Evolutionary conservation across 2,888 invertebrate species (phyloP).

Genomic region (Drosophila rubida): DNA sequence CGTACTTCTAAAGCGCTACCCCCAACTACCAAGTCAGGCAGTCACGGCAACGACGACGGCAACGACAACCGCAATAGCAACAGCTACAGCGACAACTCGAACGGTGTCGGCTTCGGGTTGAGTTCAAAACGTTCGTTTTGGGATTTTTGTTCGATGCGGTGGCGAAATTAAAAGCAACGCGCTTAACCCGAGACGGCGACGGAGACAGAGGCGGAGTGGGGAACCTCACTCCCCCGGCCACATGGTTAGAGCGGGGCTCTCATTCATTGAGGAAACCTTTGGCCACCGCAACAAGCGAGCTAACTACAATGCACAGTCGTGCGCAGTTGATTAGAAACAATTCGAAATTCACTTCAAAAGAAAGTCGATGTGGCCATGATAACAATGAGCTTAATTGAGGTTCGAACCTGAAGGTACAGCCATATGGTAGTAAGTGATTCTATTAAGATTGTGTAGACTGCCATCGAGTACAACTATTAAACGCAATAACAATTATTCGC

Average conservation of each 20-base stretch:
- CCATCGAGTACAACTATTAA: not conserved
- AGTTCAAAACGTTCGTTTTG: conserved; percentile 68
- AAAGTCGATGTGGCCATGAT: conserved; percentile 19
- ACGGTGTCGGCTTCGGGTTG: conserved; percentile 43
- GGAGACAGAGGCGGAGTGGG: conserved; percentile 11
- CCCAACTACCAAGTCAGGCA: conserved; percentile 41
- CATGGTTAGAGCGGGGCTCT: conserved; percentile 37
- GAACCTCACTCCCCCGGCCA: conserved; percentile 19
- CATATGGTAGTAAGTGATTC: not conserved
- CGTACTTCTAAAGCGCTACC: not conserved
- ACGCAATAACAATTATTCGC: not conserved
- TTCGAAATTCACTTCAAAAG: conserved; percentile 14
- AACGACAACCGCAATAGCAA: conserved; percentile 15
- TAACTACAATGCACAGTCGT: conserved; percentile 48
- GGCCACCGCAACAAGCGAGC: conserved; percentile 18
- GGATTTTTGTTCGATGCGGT: conserved; percentile 71
- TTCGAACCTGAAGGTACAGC: not conserved
- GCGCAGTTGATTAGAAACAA: conserved; percentile 51
- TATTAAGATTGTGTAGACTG: not conserved
- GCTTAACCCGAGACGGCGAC: conserved; percentile 59
- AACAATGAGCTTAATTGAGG: conserved; percentile 31
- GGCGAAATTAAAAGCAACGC: conserved; percentile 76
- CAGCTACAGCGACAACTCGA: conserved; percentile 8
- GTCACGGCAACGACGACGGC: conserved; percentile 59
- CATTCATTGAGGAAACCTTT: conserved; percentile 75